Conservation (phyloP, 30 jellyfish, hydroid and myxozoan species). For the Aurelia sp. region DNA sequence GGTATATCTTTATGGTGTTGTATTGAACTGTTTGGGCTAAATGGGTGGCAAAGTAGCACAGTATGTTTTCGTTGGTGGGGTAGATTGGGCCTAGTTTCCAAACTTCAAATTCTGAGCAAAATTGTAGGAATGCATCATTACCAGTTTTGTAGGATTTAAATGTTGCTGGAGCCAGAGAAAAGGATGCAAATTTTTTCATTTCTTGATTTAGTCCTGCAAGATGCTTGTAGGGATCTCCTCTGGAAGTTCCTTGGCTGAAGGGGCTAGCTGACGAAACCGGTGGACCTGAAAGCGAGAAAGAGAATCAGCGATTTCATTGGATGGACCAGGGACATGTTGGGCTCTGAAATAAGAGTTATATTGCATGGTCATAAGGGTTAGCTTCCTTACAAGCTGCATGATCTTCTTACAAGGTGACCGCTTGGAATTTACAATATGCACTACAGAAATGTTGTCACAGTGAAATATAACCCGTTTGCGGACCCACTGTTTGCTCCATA, state of each 20-base stretch:
- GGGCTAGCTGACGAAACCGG: conserved; percentile 16
- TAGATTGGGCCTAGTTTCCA: background rate
- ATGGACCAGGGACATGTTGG: conserved; percentile 37
- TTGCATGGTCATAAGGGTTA: conserved; percentile 2
- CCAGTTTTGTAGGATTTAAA: background rate
- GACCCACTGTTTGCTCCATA: conserved; percentile 38
- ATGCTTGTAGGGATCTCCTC: conserved; percentile 11
- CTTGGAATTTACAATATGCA: background rate
- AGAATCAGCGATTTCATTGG: conserved; percentile 33
- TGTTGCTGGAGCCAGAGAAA: conserved; percentile 1
- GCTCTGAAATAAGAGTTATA: conserved; percentile 15
- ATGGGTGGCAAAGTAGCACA: conserved; percentile 14
- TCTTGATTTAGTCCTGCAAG: background rate
- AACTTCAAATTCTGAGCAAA: background rate
- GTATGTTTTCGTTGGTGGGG: background rate
- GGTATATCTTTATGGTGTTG: background rate
- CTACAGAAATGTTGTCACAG: conserved; percentile 50
- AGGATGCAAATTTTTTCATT: background rate
- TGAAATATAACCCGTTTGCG: conserved; percentile 21
- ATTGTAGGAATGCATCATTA: background rate
- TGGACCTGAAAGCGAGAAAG: conserved; percentile 31
- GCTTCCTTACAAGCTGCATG: conserved; percentile 11
- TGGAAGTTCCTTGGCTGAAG: background rate
- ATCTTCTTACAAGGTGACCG: conserved; percentile 5
- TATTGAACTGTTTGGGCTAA: conserved; percentile 5